Percentiles rank a stretch among this genome's conserved stretches.
phyloP scores from a whole-genome alignment of 2,888 invertebrate genomes.

The Lepidocyrtinus sp. region DNA sequence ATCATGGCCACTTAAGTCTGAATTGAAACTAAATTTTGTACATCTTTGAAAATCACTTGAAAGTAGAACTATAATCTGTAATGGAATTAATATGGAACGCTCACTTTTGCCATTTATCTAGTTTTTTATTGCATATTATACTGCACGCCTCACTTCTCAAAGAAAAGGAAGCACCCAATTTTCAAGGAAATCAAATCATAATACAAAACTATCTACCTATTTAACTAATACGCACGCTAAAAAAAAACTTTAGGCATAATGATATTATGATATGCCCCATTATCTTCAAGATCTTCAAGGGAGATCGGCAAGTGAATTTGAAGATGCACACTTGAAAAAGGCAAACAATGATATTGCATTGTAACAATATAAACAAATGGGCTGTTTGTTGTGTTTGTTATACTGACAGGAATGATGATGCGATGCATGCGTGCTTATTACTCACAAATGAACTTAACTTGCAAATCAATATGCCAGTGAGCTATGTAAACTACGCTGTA shows the following conservation, averaged over 20 bases:
- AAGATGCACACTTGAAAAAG: conserved; percentile 21
- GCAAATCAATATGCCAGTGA: too few species aligned
- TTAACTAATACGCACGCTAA: too few species aligned
- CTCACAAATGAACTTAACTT: background rate
- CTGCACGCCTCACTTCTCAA: conserved; percentile 4
- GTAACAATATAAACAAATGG: background rate
- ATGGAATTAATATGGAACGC: too few species aligned
- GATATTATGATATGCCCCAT: background rate
- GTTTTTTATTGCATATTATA: conserved; percentile 19
- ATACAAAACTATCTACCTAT: background rate
- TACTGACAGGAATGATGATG: too few species aligned
- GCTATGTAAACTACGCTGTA: too few species aligned
- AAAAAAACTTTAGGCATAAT: too few species aligned
- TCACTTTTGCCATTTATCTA: too few species aligned
- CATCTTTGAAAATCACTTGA: too few species aligned
- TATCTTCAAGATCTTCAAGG: conserved; percentile 20
- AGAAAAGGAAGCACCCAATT: conserved; percentile 37
- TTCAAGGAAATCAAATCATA: conserved; percentile 32
- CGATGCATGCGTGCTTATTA: background rate
- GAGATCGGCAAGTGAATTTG: conserved; percentile 15
- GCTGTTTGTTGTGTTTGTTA: too few species aligned
- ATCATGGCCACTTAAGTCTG: too few species aligned
- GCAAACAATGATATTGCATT: conserved; percentile 25
- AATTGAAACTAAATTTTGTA: too few species aligned
- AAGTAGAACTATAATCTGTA: too few species aligned